Percentiles rank a stretch among this genome's conserved stretches.
These are phyloP conservation scores for Dendrolimus houi DNA, from an alignment of 2,888 invertebrate species.

Conservation along the genomic window DNA sequence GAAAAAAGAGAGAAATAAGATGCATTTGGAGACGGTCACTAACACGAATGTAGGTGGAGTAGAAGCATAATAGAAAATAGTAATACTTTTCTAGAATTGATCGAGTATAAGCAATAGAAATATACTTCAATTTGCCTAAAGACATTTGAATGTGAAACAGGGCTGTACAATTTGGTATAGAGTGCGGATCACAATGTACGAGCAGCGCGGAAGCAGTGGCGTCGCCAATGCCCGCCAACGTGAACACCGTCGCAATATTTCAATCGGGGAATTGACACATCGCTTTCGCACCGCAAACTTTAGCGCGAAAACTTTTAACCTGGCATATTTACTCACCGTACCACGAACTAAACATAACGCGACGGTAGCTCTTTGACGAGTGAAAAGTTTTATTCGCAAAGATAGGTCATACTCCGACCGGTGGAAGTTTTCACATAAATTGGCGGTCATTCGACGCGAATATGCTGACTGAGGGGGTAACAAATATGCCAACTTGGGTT, in stretches of 20 bases:
- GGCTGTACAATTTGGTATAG: conserved; percentile 10
- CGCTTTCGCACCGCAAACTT: conserved; percentile 59
- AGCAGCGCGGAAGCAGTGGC: conserved; percentile 80
- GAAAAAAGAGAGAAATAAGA: too few relatives aligned
- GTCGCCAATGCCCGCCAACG: conserved; percentile 68
- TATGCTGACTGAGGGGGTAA: conserved; percentile 75
- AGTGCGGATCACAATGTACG: conserved; percentile 47
- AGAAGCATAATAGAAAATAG: too few relatives aligned
- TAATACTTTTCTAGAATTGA: too few relatives aligned
- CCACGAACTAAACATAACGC: conserved; percentile 41
- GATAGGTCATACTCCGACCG: conserved; percentile 71
- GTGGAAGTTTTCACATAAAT: conserved; percentile 74
- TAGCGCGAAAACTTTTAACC: conserved; percentile 62
- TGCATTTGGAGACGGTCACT: too few relatives aligned
- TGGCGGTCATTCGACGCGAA: conserved; percentile 75
- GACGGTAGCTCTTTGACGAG: conserved; percentile 65
- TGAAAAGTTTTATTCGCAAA: conserved; percentile 67
- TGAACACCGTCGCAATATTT: conserved; percentile 57
- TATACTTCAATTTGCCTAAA: not conserved
- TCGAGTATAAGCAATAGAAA: too few relatives aligned
- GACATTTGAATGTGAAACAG: conserved; percentile 13
- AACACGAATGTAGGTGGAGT: too few relatives aligned
- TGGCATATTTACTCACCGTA: conserved; percentile 70
- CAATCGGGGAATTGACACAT: conserved; percentile 71
- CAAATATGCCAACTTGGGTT: conserved; percentile 75